These are phyloP conservation scores for Pygoscelis adeliae DNA, from an alignment of 2,113 vertebrate genomes.

Conservation along the genomic window DNA sequence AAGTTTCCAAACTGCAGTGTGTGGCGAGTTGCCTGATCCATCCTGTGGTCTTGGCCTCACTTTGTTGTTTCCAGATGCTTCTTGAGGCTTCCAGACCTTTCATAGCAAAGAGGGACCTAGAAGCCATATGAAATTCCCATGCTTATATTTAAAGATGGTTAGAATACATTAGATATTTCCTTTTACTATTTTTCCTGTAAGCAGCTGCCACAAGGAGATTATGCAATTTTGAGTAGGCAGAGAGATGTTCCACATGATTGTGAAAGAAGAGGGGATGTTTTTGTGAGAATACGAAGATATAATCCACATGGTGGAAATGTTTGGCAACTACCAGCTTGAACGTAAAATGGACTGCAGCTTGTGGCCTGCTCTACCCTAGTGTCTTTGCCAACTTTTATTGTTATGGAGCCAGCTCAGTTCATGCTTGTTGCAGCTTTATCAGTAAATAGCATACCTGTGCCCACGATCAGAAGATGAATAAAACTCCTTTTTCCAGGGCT, in stretches of 20 bases:
- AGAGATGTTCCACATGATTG: not conserved
- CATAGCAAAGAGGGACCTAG: not conserved
- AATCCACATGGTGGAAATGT: constrained; percentile 1
- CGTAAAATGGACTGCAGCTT: not conserved
- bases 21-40: not conserved
- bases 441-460: not conserved
- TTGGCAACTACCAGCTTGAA: not conserved
- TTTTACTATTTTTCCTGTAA: constrained; percentile 34
- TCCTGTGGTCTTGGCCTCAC: not conserved
- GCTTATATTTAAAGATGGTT: not conserved
- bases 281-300: not conserved
- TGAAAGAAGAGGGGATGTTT: not conserved
- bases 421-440: not conserved
- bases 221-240: constrained; percentile 19
- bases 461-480: not conserved
- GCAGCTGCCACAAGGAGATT: constrained; percentile 13
- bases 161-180: not conserved
- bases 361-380: not conserved
- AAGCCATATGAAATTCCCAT: not conserved
- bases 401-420: not conserved
- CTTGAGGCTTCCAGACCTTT: constrained; percentile 10
- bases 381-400: not conserved
- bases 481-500: not conserved
- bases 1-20: not conserved
- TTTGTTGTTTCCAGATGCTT: constrained; percentile 14